Evolutionary conservation across 2,113 vertebrate species (phyloP).

Genomic region (Nyctereutes procyonoides): DNA sequence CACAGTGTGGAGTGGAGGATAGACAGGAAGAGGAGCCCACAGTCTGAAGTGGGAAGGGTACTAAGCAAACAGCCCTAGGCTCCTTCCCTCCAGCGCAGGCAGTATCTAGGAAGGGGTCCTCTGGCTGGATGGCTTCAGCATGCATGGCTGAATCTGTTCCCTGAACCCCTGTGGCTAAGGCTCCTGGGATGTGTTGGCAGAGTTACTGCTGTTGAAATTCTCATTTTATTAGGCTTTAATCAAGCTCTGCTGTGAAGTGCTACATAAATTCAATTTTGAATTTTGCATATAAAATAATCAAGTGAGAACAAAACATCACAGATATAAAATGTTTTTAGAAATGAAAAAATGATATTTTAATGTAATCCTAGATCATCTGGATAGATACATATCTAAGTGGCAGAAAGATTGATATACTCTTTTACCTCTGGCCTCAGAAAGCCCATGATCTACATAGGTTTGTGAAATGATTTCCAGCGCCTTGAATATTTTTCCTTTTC

Average conservation of each 20-base stretch:
- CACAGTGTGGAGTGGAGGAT: neutral
- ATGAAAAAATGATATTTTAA: slow-evolving; percentile 59
- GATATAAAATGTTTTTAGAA: slow-evolving; percentile 47
- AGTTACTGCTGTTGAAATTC: neutral
- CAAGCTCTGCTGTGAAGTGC: slow-evolving; percentile 52
- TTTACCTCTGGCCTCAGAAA: slow-evolving; percentile 6
- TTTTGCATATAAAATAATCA: slow-evolving; percentile 66
- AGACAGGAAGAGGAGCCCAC: neutral
- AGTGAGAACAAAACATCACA: slow-evolving; percentile 30
- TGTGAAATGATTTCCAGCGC: slow-evolving; percentile 9
- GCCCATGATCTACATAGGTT: neutral
- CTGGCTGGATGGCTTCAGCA: neutral
- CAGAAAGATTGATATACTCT: slow-evolving; percentile 16
- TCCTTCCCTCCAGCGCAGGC: neutral
- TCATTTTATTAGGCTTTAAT: slow-evolving; percentile 64
- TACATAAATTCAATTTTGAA: slow-evolving; percentile 39
- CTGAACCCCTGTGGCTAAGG: neutral
- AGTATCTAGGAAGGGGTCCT: neutral
- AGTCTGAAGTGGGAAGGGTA: neutral
- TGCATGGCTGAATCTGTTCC: neutral
- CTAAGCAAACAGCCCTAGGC: neutral
- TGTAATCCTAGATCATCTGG: slow-evolving; percentile 61
- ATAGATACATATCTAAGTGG: neutral
- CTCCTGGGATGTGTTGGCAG: neutral
- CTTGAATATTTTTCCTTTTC: neutral